A percentile compares a stretch with the other conserved stretches of the same genome.
Evolutionary conservation across 2,888 invertebrate species (phyloP).

Genomic region (Eupithecia insigniata): DNA sequence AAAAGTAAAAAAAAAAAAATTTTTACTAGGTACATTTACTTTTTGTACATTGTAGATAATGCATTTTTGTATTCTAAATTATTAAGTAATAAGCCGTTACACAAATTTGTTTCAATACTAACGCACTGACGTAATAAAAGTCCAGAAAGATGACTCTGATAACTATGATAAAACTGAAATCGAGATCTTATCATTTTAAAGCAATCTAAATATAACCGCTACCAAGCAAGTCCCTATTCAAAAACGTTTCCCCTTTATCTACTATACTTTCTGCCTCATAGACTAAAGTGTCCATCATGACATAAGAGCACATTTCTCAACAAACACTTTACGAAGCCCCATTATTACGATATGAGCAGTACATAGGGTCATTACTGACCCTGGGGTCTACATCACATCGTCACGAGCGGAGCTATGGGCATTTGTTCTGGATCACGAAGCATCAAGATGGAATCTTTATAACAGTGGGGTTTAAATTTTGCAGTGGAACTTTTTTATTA

Average conservation of each 20-base stretch:
- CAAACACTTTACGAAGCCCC: conserved; percentile 13
- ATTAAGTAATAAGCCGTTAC: too few relatives aligned
- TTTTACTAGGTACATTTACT: too few relatives aligned
- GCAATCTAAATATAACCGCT: background rate
- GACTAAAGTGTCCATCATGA: conserved; percentile 40
- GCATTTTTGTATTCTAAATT: too few relatives aligned
- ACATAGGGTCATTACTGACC: conserved; percentile 17
- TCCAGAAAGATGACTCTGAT: too few relatives aligned
- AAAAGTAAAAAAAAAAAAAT: too few relatives aligned
- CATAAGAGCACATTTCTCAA: background rate
- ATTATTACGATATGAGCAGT: conserved; percentile 19
- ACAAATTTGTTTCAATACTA: too few relatives aligned
- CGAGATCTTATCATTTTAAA: background rate
- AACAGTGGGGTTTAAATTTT: background rate
- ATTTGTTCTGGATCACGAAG: conserved; percentile 21
- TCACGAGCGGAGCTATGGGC: conserved; percentile 17
- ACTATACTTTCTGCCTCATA: background rate
- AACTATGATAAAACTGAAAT: background rate
- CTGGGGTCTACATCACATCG: conserved; percentile 15
- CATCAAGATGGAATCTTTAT: conserved; percentile 13
- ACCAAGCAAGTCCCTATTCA: background rate
- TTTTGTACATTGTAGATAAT: too few relatives aligned
- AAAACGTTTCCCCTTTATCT: background rate
- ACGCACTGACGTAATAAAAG: too few relatives aligned
- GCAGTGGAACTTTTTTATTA: too few relatives aligned